Evolutionary conservation across 2,888 invertebrate species (phyloP).

Genomic region (Morpho helenor): DNA sequence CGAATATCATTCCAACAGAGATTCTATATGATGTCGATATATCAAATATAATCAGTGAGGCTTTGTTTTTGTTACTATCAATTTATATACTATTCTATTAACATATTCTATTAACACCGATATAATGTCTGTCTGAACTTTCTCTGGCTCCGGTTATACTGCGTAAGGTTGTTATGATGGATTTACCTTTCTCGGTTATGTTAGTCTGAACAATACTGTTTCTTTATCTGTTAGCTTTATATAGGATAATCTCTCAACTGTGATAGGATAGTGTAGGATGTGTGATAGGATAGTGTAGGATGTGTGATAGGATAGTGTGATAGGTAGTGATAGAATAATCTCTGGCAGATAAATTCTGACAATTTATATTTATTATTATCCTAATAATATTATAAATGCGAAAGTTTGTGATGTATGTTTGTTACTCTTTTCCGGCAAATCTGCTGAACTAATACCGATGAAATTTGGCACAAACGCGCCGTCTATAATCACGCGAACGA

Average conservation of each 20-base stretch:
- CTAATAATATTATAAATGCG: too few relatives aligned
- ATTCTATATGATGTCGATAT: not conserved
- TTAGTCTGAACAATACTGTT: conserved; percentile 6
- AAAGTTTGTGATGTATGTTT: too few relatives aligned
- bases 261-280: too few relatives aligned
- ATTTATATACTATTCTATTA: conserved; percentile 37
- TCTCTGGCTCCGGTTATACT: conserved; percentile 34
- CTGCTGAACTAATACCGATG: too few relatives aligned
- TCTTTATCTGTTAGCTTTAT: not conserved
- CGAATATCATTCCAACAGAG: not conserved
- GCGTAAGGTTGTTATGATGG: conserved; percentile 13
- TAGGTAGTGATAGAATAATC: too few relatives aligned
- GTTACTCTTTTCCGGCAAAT: too few relatives aligned
- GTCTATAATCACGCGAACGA: too few relatives aligned
- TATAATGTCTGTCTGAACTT: conserved; percentile 36
- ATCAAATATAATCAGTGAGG: conserved; percentile 5
- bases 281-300: too few relatives aligned
- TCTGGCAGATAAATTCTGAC: too few relatives aligned
- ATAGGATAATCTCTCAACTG: not conserved
- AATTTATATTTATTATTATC: too few relatives aligned
- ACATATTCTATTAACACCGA: conserved; percentile 61
- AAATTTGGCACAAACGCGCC: too few relatives aligned
- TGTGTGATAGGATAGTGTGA: too few relatives aligned
- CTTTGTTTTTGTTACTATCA: conserved; percentile 26
- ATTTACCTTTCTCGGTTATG: conserved; percentile 4